A percentile compares a stretch with the other conserved stretches of the same genome.
Conservation (phyloP, 2,888 invertebrate species). For the Eupithecia subfuscata region DNA sequence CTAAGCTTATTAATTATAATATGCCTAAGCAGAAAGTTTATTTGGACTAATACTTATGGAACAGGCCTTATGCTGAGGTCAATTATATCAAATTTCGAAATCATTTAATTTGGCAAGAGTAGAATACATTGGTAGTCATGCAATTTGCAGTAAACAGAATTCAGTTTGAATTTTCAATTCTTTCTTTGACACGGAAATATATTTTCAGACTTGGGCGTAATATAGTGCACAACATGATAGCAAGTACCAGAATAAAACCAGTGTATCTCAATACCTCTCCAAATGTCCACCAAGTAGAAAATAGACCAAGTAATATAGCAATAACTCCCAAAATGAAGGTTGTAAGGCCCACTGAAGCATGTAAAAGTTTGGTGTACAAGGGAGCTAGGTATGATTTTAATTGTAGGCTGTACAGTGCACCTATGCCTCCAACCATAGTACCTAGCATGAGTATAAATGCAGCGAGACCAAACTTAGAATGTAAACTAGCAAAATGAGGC, state of each 20-base stretch:
- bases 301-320: conserved; percentile 71
- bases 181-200: conserved; percentile 77
- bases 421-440: conserved; percentile 75
- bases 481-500: conserved; percentile 69
- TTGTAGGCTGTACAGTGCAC: conserved; percentile 75
- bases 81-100: neutral
- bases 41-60: neutral
- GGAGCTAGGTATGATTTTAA: conserved; percentile 76
- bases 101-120: conserved; percentile 5
- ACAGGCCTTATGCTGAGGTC: neutral
- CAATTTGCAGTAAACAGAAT: neutral
- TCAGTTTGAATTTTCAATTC: conserved; percentile 62
- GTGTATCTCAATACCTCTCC: conserved; percentile 70
- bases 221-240: conserved; percentile 70
- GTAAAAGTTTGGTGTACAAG: conserved; percentile 75
- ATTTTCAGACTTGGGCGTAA: conserved; percentile 75
- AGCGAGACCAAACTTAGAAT: conserved; percentile 76
- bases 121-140: neutral
- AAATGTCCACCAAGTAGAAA: conserved; percentile 74
- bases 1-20: neutral
- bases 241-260: conserved; percentile 63
- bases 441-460: conserved; percentile 70
- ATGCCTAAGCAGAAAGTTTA: neutral
- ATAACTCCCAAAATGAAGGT: conserved; percentile 74
- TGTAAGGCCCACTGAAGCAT: conserved; percentile 70